These are phyloP conservation scores for Eira barbara DNA, from an alignment of 2,113 vertebrate species.

Conservation along the genomic window DNA sequence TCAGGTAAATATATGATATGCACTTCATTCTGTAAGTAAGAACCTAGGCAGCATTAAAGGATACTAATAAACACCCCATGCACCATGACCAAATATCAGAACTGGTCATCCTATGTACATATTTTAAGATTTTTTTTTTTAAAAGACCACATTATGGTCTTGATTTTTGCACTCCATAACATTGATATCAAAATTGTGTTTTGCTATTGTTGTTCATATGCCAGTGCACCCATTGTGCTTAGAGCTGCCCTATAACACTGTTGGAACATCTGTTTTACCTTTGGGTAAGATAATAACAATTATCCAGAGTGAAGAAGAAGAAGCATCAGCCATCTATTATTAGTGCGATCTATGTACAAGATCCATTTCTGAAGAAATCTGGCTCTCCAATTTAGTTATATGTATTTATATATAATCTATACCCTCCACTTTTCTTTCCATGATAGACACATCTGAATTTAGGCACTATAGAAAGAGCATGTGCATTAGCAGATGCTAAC, in stretches of 20 bases:
- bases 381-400: background rate
- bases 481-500: conserved; percentile 9
- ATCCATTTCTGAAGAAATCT: conserved; percentile 13
- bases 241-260: background rate
- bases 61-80: conserved; percentile 78
- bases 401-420: background rate
- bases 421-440: background rate
- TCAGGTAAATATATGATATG: conserved; percentile 78
- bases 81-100: conserved; percentile 75
- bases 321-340: background rate
- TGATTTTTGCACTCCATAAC: conserved; percentile 61
- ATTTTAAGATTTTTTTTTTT: conserved; percentile 62
- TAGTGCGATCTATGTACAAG: background rate
- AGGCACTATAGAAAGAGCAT: conserved; percentile 35
- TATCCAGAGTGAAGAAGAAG: background rate
- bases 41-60: conserved; percentile 77
- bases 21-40: conserved; percentile 80
- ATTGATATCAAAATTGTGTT: conserved; percentile 57
- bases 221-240: background rate
- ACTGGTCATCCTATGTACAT: conserved; percentile 79
- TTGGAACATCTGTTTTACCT: background rate
- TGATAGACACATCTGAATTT: background rate
- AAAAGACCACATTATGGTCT: conserved; percentile 76
- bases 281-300: background rate
- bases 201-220: conserved; percentile 43